Base-by-base conservation (phyloP, 30 jellyfish, hydroid and myxozoan species). In the Clytia hemisphaerica region DNA sequence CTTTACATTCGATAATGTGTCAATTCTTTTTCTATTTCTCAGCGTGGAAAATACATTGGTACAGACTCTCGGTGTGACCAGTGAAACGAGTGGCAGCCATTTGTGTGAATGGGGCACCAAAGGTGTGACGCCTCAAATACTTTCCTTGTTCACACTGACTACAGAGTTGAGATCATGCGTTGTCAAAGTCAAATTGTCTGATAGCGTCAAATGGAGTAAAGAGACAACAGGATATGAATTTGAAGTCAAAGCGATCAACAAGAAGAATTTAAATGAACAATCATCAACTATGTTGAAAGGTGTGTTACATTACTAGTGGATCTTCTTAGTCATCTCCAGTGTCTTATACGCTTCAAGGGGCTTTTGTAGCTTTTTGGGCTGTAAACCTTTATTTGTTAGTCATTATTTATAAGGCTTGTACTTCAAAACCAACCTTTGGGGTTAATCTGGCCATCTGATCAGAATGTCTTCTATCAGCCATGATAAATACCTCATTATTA, bases 151-250 rank as follows among this genome's bases (percentile, higher is more conserved):
- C 53, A 4, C 75, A 1, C 60, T 88, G 61, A 79, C 37, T 32
- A 88, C 97, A 5, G 93, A 82, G 44, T 33, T 73, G 29, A 22
- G 78, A 38, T 51, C 95, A 54, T 88, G 97, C 40, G 54, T 76
- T 21, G 80, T 88, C 16, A 84, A 76, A 58, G 75, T 50, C 18
- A 27, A 36, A 31, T 70, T 82, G 16, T 16, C 73, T 21, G 71
- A 55, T 21, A 40, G 60, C 0, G 48, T 75, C 46, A 60, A 67
- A 32, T 88, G 97, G 97, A 72, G 78, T 16, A 79, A 88, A 57
- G 75, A 79, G 46, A 29, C 49, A n/a, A 92, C 91, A 14, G 71
- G 66, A 4, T 79, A 57, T 57, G 72, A 79, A 45, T 79, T 88
- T 77, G 70, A 88, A 12, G 77, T 88, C 27, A 70, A 83, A 24